Conservation (phyloP, 1,140 invertebrate genomes). For the Stegodyphus dumicola region DNA sequence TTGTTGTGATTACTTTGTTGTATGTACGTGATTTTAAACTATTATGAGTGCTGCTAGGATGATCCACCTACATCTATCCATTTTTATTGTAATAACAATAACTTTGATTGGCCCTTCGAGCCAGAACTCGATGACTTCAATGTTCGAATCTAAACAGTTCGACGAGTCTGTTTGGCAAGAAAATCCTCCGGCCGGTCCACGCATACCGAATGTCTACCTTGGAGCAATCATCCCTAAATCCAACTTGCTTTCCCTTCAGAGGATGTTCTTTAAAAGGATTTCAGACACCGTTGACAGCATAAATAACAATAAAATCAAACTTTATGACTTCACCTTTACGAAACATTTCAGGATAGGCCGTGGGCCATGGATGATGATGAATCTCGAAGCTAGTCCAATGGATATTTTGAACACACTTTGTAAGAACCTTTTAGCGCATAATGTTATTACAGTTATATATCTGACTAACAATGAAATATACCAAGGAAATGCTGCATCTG, state of each 20-base stretch:
- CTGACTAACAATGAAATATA: conserved; percentile 92
- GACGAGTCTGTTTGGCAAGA: background rate
- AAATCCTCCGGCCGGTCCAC: conserved; percentile 12
- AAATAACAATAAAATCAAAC: conserved; percentile 73
- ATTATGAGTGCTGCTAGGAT: too few species aligned
- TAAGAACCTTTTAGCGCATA: conserved; percentile 83
- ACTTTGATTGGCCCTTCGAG: too few species aligned
- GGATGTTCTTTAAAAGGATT: conserved; percentile 74
- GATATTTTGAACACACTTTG: conserved; percentile 78
- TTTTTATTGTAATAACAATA: too few species aligned
- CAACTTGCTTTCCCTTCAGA: conserved; percentile 74
- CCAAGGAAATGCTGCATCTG: conserved; percentile 88
- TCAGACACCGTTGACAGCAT: conserved; percentile 72
- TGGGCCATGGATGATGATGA: conserved; percentile 32
- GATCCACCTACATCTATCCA: too few species aligned
- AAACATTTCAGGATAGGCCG: conserved; percentile 30
- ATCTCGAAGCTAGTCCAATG: conserved; percentile 79
- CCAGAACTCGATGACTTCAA: too few species aligned
- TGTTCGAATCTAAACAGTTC: too few species aligned
- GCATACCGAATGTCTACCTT: conserved; percentile 64
- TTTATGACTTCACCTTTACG: conserved; percentile 62
- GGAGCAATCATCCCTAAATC: conserved; percentile 80
- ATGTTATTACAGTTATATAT: conserved; percentile 92
- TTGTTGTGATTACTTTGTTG: too few species aligned
- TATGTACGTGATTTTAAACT: too few species aligned